Evolutionary conservation across 2,888 invertebrate genomes (phyloP), one percentile per base, ranked within the genome.

Genomic region (Onthophagus sagittarius): DNA sequence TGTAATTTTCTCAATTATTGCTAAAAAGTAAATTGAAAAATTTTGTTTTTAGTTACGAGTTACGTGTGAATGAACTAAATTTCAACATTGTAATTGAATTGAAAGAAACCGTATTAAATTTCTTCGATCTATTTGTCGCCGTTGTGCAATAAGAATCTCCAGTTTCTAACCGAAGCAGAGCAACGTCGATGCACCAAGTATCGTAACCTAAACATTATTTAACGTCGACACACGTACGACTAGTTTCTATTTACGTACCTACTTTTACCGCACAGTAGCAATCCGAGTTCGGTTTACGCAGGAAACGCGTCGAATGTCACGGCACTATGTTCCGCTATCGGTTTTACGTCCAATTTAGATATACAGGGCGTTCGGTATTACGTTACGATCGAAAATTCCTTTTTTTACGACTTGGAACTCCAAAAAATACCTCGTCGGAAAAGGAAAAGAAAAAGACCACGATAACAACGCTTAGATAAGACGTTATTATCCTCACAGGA

Each of bases 271-370:
- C 39, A 53, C 39, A 53, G 39, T 53, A 53, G 39, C 39, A 53
- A 53, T 53, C 39, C 39, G 39, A 11, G 39, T 7, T 53, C 39
- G 39, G 39, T 53, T 53, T 53, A 53, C 39, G 39, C 39, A 53
- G 39, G 39, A 53, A 53, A 53, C 39, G 39, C 39, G 39, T 53
- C 11, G 39, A 53, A 53, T 53, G 39, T 53, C 39, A 53, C 39
- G 39, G 39, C 39, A 11, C 39, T 53, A 53, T 53, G 39, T 67
- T 67, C 32, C 67, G 9, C 23, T 31, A 67, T 67, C 67, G 67
- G 32, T 67, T 15, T 67, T 67, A 67, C 67, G 67, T 31, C 13
- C 31, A 67, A 67, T 67, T 67, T 67, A 15, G 67, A 31, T 67
- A 67, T 53, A 53, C 39, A 53, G 39, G 39, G 39, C 39, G 39